Conservation (phyloP, 1,140 invertebrate genomes). For the Saccostrea glomerata region DNA sequence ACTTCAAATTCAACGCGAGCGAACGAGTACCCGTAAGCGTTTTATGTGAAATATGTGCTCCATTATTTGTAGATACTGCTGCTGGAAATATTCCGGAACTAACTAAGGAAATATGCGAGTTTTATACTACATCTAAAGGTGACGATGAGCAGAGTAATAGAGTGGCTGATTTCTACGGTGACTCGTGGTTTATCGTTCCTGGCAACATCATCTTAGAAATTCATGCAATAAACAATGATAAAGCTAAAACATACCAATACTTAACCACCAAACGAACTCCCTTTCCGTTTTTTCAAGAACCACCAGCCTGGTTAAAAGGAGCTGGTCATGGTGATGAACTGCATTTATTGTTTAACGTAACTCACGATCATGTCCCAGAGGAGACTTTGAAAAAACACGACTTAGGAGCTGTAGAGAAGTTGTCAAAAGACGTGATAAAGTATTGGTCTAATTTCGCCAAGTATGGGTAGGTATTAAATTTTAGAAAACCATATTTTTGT, state of each 20-base stretch:
- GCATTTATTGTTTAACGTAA: neutral
- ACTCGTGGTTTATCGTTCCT: neutral
- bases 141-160: neutral
- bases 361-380: neutral
- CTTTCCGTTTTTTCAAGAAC: neutral
- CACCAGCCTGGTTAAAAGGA: neutral
- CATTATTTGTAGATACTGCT: neutral
- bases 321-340: neutral
- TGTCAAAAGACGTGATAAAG: neutral
- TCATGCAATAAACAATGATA: neutral
- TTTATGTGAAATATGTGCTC: neutral
- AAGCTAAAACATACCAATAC: neutral
- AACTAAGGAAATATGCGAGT: neutral
- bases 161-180: neutral
- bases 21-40: neutral
- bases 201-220: neutral
- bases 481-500: neutral
- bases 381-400: neutral
- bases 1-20: neutral
- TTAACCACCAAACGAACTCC: neutral
- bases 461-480: neutral
- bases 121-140: neutral
- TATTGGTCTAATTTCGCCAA: slow-evolving; percentile 18
- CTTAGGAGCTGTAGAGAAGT: neutral
- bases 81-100: neutral